Evolutionary conservation across 1,140 invertebrate genomes (phyloP), one percentile per base, ranked within the genome.

Genomic region (Neodiprion lecontei): DNA sequence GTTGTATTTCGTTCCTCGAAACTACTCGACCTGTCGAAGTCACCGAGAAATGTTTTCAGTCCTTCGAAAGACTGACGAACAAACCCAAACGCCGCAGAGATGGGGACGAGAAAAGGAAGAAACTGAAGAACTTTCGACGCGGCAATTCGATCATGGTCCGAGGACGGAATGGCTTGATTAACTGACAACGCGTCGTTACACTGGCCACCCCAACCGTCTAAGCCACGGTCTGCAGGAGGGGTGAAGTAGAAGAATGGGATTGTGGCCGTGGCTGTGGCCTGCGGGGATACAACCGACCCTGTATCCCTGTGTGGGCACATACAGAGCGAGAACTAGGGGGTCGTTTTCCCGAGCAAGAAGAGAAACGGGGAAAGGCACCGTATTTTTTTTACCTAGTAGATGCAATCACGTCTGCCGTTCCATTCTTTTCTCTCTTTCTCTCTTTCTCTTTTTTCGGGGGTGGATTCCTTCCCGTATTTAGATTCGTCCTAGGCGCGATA

Each of bases 161-260:
- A 61, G n/a, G 84, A 78, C 85, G 84, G 87, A 88, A 87, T 87
- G 84, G 85, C 86, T 88, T 88, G 87, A 88, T 88, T 88, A 87
- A 87, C 87, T 81, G 85, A 85, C 83, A 83, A 87, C 83, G 85
- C 81, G 78, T 87, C 84, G 84, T 88, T 86, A 87, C 82, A 80
- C 81, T 79, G 81, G 80, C 81, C 80, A 83, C 83, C 84, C 83
- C 82, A 75, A 78, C 70, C 53, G 9, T 61, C 53, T 61, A 61
- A 61, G 11, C 53, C 11, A 61, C 53, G 53, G 53, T 12, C 53
- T 61, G n/a, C 53, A 17, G 53, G 53, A 17, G 53, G 53, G 53
- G n/a, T 61, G 53, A 17, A 61, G 53, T 61, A 61, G 53, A 61
- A 61, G 53, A 61, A 61, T 61, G 53, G 53, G 53, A 61, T 61